Evolutionary conservation across 2,888 invertebrate species (phyloP).

Genomic region (Tetramorium bicarinatum): DNA sequence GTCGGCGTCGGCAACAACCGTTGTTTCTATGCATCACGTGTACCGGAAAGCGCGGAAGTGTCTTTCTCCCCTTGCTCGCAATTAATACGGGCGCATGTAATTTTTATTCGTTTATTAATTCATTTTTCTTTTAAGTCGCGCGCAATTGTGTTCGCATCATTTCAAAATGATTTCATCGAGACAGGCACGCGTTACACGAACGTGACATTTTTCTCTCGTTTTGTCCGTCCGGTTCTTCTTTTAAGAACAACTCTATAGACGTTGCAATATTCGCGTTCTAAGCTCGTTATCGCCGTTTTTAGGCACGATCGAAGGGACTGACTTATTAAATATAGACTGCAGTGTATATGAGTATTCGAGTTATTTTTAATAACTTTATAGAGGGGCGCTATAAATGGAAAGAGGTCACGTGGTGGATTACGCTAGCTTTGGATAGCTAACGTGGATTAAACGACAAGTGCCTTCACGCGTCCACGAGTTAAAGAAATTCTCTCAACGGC

Average conservation of each 20-base stretch:
- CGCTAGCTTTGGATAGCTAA: conserved; percentile 27
- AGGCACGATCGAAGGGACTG: conserved; percentile 45
- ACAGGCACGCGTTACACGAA: background rate
- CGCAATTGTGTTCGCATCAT: conserved; percentile 24
- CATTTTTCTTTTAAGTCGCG: conserved; percentile 17
- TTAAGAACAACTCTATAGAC: background rate
- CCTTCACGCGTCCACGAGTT: conserved; percentile 10
- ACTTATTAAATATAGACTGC: conserved; percentile 50
- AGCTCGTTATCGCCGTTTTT: conserved; percentile 43
- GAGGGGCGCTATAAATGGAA: conserved; percentile 52
- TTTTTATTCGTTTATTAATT: conserved; percentile 4
- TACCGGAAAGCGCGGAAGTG: conserved; percentile 11
- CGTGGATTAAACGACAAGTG: conserved; percentile 33
- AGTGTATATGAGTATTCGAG: conserved; percentile 44
- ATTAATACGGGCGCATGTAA: conserved; percentile 8
- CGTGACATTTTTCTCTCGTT: background rate
- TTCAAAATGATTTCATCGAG: background rate
- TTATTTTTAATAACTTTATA: conserved; percentile 52
- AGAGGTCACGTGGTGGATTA: conserved; percentile 50
- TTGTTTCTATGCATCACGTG: background rate
- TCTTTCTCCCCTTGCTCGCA: background rate
- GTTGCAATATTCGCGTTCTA: conserved; percentile 6
- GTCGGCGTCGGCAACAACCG: conserved; percentile 19
- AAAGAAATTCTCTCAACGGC: background rate
- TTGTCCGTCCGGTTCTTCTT: background rate